Percentiles rank a stretch among this genome's conserved stretches.
Evolutionary conservation across 2,888 invertebrate species (phyloP).

Genomic region (Cyclophora punctaria): DNA sequence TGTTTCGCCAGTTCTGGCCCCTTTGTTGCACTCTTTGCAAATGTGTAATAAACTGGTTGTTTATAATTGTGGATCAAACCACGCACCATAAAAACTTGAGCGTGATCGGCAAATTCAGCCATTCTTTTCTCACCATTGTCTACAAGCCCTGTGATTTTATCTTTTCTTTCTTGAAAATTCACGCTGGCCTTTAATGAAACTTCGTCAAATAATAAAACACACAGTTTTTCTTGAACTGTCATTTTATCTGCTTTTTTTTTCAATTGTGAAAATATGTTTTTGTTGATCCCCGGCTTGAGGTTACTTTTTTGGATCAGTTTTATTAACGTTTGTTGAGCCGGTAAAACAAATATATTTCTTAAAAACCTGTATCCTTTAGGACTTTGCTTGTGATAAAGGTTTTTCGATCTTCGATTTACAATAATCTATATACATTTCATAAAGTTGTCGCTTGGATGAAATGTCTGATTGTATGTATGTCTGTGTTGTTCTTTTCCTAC

Average conservation of each 20-base stretch:
- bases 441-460: too few species aligned
- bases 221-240: slow-evolving; percentile 14
- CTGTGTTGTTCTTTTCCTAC: too few species aligned
- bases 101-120: slow-evolving; percentile 21
- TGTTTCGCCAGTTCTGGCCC: slow-evolving; percentile 19
- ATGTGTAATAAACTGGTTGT: slow-evolving; percentile 20
- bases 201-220: slow-evolving; percentile 24
- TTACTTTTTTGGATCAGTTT: slow-evolving; percentile 9
- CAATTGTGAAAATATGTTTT: slow-evolving; percentile 19
- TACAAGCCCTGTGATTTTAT: slow-evolving; percentile 22
- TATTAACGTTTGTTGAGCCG: slow-evolving; percentile 12
- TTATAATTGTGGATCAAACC: slow-evolving; percentile 23
- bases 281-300: slow-evolving; percentile 16
- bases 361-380: slow-evolving; percentile 13
- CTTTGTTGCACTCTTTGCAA: slow-evolving; percentile 20
- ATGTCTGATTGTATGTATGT: too few species aligned
- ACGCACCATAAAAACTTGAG: slow-evolving; percentile 22
- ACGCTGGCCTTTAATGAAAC: slow-evolving; percentile 21
- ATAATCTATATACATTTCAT: too few species aligned
- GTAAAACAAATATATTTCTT: slow-evolving; percentile 13
- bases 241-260: slow-evolving; percentile 14
- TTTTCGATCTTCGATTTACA: too few species aligned
- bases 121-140: slow-evolving; percentile 10
- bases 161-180: slow-evolving; percentile 19
- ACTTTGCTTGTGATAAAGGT: slow-evolving; percentile 11